Conservation (phyloP, 30 jellyfish, hydroid and myxozoan genomes). For the Cassiopea xamachana region DNA sequence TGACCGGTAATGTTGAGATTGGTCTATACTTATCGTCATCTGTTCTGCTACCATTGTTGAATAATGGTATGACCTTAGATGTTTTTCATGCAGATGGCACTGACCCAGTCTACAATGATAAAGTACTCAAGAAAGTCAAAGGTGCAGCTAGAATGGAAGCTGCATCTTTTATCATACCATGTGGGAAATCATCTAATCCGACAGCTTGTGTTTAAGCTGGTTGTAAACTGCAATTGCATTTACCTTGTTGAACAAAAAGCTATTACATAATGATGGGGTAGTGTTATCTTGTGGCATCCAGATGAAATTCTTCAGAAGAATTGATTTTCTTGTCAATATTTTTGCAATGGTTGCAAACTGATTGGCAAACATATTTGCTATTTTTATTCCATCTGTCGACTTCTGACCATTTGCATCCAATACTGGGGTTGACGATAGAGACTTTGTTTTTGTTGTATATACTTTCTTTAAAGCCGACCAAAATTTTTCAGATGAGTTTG, state of each 20-base stretch:
- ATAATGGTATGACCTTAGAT: conserved; percentile 72
- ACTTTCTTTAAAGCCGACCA: conserved; percentile 58
- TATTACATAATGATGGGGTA: conserved; percentile 19
- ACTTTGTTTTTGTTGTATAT: conserved; percentile 34
- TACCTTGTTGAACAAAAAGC: conserved; percentile 51
- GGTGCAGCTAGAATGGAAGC: conserved; percentile 58
- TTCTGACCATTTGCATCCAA: conserved; percentile 56
- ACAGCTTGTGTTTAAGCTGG: conserved; percentile 62
- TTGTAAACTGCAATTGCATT: conserved; percentile 36
- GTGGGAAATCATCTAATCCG: conserved; percentile 36
- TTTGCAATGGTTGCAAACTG: conserved; percentile 44
- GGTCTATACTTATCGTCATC: conserved; percentile 70
- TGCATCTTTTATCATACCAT: conserved; percentile 48
- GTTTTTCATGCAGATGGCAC: conserved; percentile 76
- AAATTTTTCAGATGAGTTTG: conserved; percentile 36
- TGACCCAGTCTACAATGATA: conserved; percentile 49
- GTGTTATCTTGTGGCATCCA: conserved; percentile 57
- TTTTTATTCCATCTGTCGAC: conserved; percentile 26
- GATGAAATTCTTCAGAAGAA: conserved; percentile 26
- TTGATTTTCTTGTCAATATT: conserved; percentile 12
- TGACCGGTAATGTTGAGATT: conserved; percentile 63
- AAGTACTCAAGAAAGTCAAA: conserved; percentile 17
- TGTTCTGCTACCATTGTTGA: conserved; percentile 52
- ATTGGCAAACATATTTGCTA: conserved; percentile 54
- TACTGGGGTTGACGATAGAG: conserved; percentile 28